phyloP scores from a whole-genome alignment of 2,888 invertebrate genomes.

The Patella depressa region DNA sequence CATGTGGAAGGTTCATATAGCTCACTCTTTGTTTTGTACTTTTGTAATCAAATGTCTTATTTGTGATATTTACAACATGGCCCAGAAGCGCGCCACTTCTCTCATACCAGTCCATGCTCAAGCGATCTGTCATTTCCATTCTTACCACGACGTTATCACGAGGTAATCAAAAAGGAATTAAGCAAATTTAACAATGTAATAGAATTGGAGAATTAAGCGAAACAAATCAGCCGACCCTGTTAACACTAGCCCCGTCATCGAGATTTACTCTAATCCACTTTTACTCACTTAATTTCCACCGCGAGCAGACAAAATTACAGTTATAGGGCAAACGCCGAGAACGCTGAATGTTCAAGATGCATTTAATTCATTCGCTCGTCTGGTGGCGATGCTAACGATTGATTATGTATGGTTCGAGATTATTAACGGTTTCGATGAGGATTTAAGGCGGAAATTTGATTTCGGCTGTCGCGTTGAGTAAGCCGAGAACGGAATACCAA shows the following conservation, averaged over 20 bases:
- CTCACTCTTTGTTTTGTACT: no score
- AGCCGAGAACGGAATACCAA: conserved; percentile 3
- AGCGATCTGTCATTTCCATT: not conserved
- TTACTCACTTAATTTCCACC: conserved; percentile 30
- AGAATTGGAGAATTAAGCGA: not conserved
- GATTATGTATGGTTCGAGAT: not conserved
- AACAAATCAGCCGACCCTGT: conserved; percentile 2
- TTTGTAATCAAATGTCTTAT: no score
- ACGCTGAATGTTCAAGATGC: not conserved
- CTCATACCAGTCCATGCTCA: no score
- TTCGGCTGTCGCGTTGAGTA: conserved; percentile 5
- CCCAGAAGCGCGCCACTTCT: no score
- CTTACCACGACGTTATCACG: not conserved
- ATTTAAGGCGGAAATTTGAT: conserved; percentile 9
- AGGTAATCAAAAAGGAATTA: conserved; percentile 9
- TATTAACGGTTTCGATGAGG: not conserved
- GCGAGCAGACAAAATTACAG: conserved; percentile 25
- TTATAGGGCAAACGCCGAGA: conserved; percentile 12
- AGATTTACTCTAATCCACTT: conserved; percentile 19
- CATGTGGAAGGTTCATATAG: no score
- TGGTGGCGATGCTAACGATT: not conserved
- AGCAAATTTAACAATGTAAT: conserved; percentile 10
- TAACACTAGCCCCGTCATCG: conserved; percentile 8
- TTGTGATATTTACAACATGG: no score
- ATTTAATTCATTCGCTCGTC: conserved; percentile 4